Percentiles rank a stretch among this genome's conserved stretches.
Conservation (phyloP, 2,888 invertebrate species). For the Loripinus fragilis region DNA sequence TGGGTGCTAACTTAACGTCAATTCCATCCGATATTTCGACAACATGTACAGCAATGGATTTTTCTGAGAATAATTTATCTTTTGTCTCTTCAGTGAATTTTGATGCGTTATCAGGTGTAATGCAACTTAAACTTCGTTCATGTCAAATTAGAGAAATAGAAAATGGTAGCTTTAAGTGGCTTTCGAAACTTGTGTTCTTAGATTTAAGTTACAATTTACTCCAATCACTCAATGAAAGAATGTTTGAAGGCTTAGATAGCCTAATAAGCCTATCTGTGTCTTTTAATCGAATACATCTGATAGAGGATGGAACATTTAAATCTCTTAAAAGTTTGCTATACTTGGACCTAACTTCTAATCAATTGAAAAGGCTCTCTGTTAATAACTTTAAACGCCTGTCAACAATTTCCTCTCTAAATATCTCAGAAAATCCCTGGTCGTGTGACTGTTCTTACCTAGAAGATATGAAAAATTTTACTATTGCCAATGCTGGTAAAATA, state of each 20-base stretch:
- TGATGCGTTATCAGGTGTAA: background rate
- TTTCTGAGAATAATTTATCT: background rate
- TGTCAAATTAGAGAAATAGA: slow-evolving; percentile 21
- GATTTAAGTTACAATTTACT: slow-evolving; percentile 43
- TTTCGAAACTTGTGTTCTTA: slow-evolving; percentile 20
- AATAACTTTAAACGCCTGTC: slow-evolving; percentile 39
- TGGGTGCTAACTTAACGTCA: background rate
- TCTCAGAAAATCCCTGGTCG: slow-evolving; percentile 56
- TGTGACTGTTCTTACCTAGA: slow-evolving; percentile 57
- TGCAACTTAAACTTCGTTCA: background rate
- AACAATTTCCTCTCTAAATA: slow-evolving; percentile 40
- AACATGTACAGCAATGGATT: background rate
- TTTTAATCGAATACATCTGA: slow-evolving; percentile 52
- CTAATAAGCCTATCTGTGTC: slow-evolving; percentile 55
- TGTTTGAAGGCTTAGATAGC: slow-evolving; percentile 59
- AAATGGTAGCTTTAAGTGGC: slow-evolving; percentile 27
- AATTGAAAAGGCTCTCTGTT: slow-evolving; percentile 47
- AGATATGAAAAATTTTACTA: slow-evolving; percentile 13
- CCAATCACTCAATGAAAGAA: slow-evolving; percentile 44
- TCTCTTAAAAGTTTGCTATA: slow-evolving; percentile 45
- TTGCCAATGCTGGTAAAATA: background rate
- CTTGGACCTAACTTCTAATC: slow-evolving; percentile 57
- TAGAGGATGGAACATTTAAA: slow-evolving; percentile 51
- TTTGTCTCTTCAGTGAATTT: background rate
- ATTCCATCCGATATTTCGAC: background rate